Conservation (phyloP, 2,888 invertebrate genomes). For the Ophion costatus region DNA sequence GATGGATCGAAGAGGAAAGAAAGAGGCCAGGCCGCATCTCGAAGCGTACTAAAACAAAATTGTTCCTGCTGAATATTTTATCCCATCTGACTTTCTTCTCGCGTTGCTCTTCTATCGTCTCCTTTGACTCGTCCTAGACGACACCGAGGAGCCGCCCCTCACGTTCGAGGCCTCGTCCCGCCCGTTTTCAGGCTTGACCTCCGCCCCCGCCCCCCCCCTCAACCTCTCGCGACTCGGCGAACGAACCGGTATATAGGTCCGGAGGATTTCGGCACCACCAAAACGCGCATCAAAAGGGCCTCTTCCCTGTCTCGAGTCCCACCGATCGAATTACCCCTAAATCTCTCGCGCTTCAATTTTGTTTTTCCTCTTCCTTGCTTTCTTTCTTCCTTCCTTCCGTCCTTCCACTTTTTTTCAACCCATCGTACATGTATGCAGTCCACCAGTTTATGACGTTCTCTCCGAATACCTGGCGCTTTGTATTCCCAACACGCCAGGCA, state of each 20-base stretch:
- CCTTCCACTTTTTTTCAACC: constrained; percentile 1
- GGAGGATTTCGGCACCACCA: constrained; percentile 45
- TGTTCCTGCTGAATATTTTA: constrained; percentile 73
- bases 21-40: constrained; percentile 60
- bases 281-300: constrained; percentile 54
- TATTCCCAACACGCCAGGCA: constrained; percentile 14
- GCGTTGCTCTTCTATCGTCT: constrained; percentile 32
- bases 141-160: constrained; percentile 4
- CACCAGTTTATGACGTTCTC: constrained; percentile 18
- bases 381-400: neutral
- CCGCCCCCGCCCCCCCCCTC: constrained; percentile 24
- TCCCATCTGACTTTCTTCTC: constrained; percentile 61
- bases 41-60: constrained; percentile 72
- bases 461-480: constrained; percentile 48
- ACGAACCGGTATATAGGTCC: constrained; percentile 41
- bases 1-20: constrained; percentile 49
- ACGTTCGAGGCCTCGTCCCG: constrained; percentile 36
- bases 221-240: constrained; percentile 26
- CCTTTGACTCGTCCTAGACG: constrained; percentile 32
- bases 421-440: constrained; percentile 1
- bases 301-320: constrained; percentile 53
- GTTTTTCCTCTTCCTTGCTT: neutral
- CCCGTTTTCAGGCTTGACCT: constrained; percentile 60
- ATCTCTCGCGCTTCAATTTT: constrained; percentile 39
- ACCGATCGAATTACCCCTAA: constrained; percentile 62